These are phyloP conservation scores for Venustoraphidia nigricollis DNA, from an alignment of 2,888 invertebrate genomes.

Conservation along the genomic window DNA sequence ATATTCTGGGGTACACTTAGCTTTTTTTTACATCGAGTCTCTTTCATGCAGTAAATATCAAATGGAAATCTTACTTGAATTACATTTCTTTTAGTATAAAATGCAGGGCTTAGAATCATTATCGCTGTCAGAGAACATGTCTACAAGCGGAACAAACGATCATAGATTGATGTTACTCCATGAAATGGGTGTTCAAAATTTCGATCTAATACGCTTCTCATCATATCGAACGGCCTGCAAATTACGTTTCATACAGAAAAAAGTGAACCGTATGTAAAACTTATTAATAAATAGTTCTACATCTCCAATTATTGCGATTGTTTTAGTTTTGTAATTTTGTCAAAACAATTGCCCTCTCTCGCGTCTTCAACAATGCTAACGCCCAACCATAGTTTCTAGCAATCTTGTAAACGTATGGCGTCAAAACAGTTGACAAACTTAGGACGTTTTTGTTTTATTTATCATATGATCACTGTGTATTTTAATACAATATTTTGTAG, in stretches of 20 bases:
- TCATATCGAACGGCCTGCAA: conserved; percentile 97
- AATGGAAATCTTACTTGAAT: too few species aligned
- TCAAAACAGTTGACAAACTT: too few species aligned
- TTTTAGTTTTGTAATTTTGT: too few species aligned
- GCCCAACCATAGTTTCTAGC: too few species aligned
- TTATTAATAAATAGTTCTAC: too few species aligned
- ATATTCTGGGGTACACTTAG: too few species aligned
- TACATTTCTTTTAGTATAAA: not conserved
- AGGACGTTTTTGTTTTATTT: not conserved
- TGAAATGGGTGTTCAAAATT: conserved; percentile 82
- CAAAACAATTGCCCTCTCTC: too few species aligned
- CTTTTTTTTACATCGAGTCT: too few species aligned
- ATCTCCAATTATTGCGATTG: too few species aligned
- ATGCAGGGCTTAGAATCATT: not conserved
- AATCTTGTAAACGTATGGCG: not conserved
- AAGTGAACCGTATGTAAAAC: conserved; percentile 74
- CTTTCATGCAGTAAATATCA: too few species aligned
- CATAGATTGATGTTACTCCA: conserved; percentile 64
- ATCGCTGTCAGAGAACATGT: not conserved
- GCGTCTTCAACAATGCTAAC: too few species aligned
- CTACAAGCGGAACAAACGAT: conserved; percentile 23
- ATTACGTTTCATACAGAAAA: conserved; percentile 92
- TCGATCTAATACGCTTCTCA: conserved; percentile 91
- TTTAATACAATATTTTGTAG: conserved; percentile 36
- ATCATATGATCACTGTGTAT: not conserved